phyloP scores from a whole-genome alignment of 2,888 invertebrate species.

The Parochlus steinenii region DNA sequence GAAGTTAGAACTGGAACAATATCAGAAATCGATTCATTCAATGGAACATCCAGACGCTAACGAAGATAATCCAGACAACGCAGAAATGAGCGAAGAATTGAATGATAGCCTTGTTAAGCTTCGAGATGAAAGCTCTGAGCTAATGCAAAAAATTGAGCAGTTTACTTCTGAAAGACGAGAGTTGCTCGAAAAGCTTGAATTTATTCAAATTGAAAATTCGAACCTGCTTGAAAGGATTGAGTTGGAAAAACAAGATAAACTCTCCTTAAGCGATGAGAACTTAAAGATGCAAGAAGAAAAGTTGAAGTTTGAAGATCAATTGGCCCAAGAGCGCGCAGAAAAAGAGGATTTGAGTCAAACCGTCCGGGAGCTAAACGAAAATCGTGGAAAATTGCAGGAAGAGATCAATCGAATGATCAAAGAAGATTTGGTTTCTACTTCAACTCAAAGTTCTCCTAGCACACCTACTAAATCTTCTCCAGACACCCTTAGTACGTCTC shows the following conservation, averaged over 20 bases:
- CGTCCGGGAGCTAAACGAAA: slow-evolving; percentile 10
- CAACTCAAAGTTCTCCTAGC: slow-evolving; percentile 1
- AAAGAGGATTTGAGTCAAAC: slow-evolving; percentile 19
- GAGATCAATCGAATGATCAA: slow-evolving; percentile 13
- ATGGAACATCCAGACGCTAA: slow-evolving; percentile 12
- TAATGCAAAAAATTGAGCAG: slow-evolving; percentile 48
- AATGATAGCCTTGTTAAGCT: slow-evolving; percentile 40
- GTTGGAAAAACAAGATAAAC: slow-evolving; percentile 36
- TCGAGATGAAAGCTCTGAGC: slow-evolving; percentile 44
- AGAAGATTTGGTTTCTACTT: slow-evolving; percentile 3
- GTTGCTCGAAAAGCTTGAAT: slow-evolving; percentile 50
- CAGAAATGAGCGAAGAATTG: slow-evolving; percentile 21
- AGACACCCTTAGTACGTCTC: background rate
- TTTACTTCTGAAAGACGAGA: slow-evolving; percentile 51
- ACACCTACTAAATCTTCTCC: background rate
- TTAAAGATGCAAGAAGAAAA: slow-evolving; percentile 13
- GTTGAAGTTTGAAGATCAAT: slow-evolving; percentile 20
- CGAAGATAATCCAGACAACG: slow-evolving; percentile 13
- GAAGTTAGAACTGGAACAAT: slow-evolving; percentile 49
- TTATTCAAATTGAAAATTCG: slow-evolving; percentile 42
- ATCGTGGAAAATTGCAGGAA: slow-evolving; percentile 12
- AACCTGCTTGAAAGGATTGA: slow-evolving; percentile 34
- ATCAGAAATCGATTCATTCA: slow-evolving; percentile 33
- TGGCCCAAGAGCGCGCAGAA: slow-evolving; percentile 18
- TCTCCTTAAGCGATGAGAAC: slow-evolving; percentile 30